These are phyloP conservation scores for Drosophila subquinaria DNA, from an alignment of 2,888 invertebrate species.

Conservation along the genomic window DNA sequence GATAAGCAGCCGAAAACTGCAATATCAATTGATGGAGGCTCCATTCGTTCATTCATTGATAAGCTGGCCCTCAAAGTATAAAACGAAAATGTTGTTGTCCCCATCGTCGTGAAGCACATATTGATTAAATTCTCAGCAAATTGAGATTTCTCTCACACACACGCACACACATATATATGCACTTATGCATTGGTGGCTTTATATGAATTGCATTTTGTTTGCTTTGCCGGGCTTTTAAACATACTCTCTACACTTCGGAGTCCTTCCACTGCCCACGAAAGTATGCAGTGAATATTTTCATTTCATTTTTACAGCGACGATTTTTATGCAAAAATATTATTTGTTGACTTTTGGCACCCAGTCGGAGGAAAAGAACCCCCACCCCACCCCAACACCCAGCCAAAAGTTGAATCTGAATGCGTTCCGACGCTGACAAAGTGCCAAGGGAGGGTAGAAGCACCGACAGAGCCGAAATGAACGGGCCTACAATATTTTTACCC, in stretches of 20 bases:
- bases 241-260: conserved; percentile 23
- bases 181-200: conserved; percentile 11
- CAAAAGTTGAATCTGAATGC: conserved; percentile 47
- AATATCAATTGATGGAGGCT: conserved; percentile 11
- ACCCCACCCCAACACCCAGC: background rate
- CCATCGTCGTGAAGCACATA: conserved; percentile 53
- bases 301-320: conserved; percentile 65
- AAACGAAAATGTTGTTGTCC: conserved; percentile 14
- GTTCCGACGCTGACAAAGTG: conserved; percentile 1
- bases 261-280: conserved; percentile 21
- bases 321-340: conserved; percentile 79
- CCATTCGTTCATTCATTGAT: conserved; percentile 7
- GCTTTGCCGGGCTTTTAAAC: conserved; percentile 48
- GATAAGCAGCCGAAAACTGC: conserved; percentile 56
- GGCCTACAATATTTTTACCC: conserved; percentile 45
- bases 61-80: conserved; percentile 28
- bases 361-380: conserved; percentile 7
- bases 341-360: conserved; percentile 78
- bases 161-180: conserved; percentile 8
- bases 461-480: conserved; percentile 32
- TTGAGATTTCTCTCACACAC: conserved; percentile 64
- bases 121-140: conserved; percentile 71
- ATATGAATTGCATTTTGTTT: conserved; percentile 35
- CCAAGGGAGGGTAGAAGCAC: conserved; percentile 3
- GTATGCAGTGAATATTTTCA: conserved; percentile 65